Conservation (phyloP, 2,888 invertebrate species). For the Ochropleura leucogaster region DNA sequence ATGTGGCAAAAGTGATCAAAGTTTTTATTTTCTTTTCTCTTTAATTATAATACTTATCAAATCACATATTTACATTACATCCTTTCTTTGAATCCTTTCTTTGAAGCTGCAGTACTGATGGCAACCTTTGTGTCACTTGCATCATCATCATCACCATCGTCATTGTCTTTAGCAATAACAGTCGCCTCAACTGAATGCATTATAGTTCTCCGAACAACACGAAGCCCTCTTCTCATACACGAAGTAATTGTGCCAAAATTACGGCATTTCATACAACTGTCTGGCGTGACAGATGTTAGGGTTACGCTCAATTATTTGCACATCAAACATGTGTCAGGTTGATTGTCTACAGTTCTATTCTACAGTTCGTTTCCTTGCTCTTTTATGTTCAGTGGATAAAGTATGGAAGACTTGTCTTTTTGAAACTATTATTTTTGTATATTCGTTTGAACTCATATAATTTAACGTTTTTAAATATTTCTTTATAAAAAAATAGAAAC, state of each 20-base stretch:
- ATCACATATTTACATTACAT: too few relatives aligned
- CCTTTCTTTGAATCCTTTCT: too few relatives aligned
- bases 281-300: constrained; percentile 38
- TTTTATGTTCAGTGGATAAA: constrained; percentile 34
- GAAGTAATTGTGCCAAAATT: constrained; percentile 23
- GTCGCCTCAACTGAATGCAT: neutral
- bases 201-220: neutral
- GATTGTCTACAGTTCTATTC: constrained; percentile 3
- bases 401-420: neutral
- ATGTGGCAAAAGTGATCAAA: neutral
- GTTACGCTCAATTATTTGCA: constrained; percentile 52
- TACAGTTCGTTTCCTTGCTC: constrained; percentile 37
- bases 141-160: neutral
- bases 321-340: constrained; percentile 38
- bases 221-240: neutral
- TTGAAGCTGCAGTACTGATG: too few relatives aligned
- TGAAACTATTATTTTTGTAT: too few relatives aligned
- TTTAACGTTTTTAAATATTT: too few relatives aligned
- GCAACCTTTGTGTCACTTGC: too few relatives aligned
- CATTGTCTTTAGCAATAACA: neutral
- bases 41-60: too few relatives aligned
- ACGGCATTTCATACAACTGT: constrained; percentile 22
- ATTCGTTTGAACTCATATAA: too few relatives aligned
- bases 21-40: neutral
- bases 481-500: too few relatives aligned